Base-by-base conservation (phyloP, 2,888 invertebrate species). In the Siphlonurus alternatus region DNA sequence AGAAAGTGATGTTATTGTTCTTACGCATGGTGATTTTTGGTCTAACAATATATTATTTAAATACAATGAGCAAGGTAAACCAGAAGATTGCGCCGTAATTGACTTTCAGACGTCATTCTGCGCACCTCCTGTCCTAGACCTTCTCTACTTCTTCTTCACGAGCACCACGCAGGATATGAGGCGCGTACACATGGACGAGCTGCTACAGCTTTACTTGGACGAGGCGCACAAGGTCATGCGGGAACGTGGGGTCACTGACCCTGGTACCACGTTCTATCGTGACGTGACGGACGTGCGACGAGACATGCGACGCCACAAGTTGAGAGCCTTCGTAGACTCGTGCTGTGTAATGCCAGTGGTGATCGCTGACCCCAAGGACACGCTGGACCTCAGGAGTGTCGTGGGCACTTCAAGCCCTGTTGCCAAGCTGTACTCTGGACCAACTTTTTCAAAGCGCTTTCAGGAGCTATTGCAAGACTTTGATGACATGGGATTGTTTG, bases 1-100 rank as follows among this genome's bases (percentile, higher is more conserved):
- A 38, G 38, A 38, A 38, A 15, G 15, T 38, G 7, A 15, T 10
- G 38, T 38, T 3, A 53, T 56, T 20, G 64, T 66, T 2, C 20
- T 65, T 10, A 56, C 59, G 24, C 62, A 66, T 53, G 62, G 64
- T 18, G 66, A 66, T 61, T 62, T 64, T 25, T 66, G 66, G 64
- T 54, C 61, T 2, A 66, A 66, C 59, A 66, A 66, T 38, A 59
- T 66, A 38, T 23, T 66, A 10, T 66, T 66, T 59, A 53, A 24
- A 1, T 64, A 60, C 53, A 53, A 23, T 20, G 61, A 53, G 1
- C 54, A 54, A 23, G 15, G 15, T 38, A 38, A 38, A 38, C 38
- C 38, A 10, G 38, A 38, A 38, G 38, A 5, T 5, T 38, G 38
- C 15, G 15, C 15, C 7, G 15, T 38, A 15, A 38, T 38, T 38